Percentiles rank a stretch among this genome's conserved stretches.
Conservation (phyloP, 2,888 invertebrate species). For the Drymonia ruficornis region DNA sequence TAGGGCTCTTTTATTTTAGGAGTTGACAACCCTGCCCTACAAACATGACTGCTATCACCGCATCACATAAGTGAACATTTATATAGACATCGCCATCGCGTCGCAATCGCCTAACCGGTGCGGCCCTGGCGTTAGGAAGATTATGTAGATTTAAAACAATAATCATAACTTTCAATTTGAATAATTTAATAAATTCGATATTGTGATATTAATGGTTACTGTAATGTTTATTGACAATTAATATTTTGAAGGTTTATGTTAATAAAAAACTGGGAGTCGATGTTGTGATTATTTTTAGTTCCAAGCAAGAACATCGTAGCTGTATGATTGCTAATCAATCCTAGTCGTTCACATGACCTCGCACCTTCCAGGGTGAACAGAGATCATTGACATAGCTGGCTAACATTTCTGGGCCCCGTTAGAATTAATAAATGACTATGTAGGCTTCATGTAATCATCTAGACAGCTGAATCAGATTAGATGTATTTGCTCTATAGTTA, state of each 20-base stretch:
- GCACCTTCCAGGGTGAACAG: neutral
- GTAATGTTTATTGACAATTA: neutral
- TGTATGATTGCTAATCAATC: neutral
- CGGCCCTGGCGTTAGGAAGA: too few species aligned
- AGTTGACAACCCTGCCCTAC: too few species aligned
- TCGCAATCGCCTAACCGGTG: too few species aligned
- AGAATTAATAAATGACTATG: neutral
- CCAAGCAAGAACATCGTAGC: neutral
- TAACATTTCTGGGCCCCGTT: neutral
- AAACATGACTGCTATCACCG: too few species aligned
- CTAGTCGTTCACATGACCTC: neutral
- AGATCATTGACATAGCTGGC: neutral
- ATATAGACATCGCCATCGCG: too few species aligned
- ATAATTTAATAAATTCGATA: neutral
- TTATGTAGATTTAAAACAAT: neutral
- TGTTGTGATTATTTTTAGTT: too few species aligned
- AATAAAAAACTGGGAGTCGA: neutral
- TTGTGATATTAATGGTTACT: neutral
- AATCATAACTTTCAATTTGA: neutral
- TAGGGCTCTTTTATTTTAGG: too few species aligned
- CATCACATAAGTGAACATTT: too few species aligned
- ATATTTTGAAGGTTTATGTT: neutral
- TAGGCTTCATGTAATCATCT: neutral
- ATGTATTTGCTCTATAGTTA: neutral
- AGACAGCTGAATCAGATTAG: neutral